Base-by-base conservation (phyloP, 2,113 vertebrate species). In the Odontophorus gujanensis region DNA sequence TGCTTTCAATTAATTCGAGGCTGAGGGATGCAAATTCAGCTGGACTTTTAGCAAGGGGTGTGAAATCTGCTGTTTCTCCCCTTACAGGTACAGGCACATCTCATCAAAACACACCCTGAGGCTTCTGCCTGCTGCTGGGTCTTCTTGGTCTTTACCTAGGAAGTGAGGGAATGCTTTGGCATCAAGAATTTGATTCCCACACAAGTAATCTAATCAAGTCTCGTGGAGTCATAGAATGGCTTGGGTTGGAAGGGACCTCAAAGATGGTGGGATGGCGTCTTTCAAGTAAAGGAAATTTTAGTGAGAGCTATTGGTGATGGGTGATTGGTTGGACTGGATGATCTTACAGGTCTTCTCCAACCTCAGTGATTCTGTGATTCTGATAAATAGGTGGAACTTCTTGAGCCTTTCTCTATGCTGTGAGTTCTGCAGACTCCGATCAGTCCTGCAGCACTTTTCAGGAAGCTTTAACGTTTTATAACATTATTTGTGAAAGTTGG, bases 371-470 rank as follows among this genome's bases (percentile, higher is more conserved):
- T 38, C 38, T 9, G 38, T 38, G 38, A 38, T 38, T 38, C 38
- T 38, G 38, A 38, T 2, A 3, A 43, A 25, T 26, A 8, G 47
- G 53, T 7, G 25, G 32, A 38, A 25, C 16, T 40, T 20, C 1
- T 0, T 1, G 1, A 5, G 8, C 11, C 24, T 42, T 11, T 51
- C 66, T 36, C 65, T 11, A 0, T 4, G 14, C 12, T 76, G 65
- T 38, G 10, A 55, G 36, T 36, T 58, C 68, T 45, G 61, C 2
- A 42, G 34, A 1, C 8, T 11, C 36, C 3, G 24, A 34, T 17
- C 2, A 0, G 25, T 40, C 34, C 83, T 1, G 0, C 5, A 58
- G 50, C 4, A 1, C 11, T 69, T 10, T 40, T 43, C 1, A 1
- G 78, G 75, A 17, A 25, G n/a, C 24, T 11, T 34, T 7, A 8